Evolutionary conservation across 1,140 invertebrate species (phyloP), one percentile per base, ranked within the genome.

Genomic region (Drosophila jambulina): DNA sequence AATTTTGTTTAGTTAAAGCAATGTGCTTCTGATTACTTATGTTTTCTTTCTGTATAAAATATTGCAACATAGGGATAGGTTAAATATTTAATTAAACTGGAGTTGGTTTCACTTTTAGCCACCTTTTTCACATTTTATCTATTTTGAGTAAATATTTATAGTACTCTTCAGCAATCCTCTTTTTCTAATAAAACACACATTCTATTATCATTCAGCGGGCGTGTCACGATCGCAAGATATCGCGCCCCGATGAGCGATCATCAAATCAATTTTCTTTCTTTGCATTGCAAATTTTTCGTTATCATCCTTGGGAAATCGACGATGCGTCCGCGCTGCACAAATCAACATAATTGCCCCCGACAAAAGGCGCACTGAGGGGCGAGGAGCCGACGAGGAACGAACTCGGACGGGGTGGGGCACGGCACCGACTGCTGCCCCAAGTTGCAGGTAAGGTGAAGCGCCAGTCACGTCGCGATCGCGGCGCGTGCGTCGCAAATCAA

Each of bases 401-500:
- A 12, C 21, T 38, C 34, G 36, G 56, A 60, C 38, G 57, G 32
- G 57, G 38, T 43, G 62, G 62, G 38, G 61, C 54, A 32, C 54
- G 42, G 32, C 34, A 32, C 19, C 51, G 62, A 76, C 38, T 42
- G 8, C 58, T 25, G 45, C 69, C 53, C n/a, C 46, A 43, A 78
- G 51, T 70, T n/a, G 56, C 42, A 72, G 70, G 65, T 63, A 62
- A 63, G 75, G 58, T 72, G 67, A 53, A 87, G 84, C 84, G 84
- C 84, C 84, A 88, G 84, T 87, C 84, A 88, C 85, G 84, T 88
- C 79, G 81, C 70, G 69, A 65, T 58, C 43, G 57, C 71, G 85
- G 86, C 85, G 85, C 85, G 85, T 90, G 85, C 85, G 85, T 90
- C 81, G 85, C 85, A 90, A 90, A 90, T 90, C 85, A 90, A 90